Base-by-base conservation (phyloP, 1,140 invertebrate species). In the Dendrolimus kikuchii region DNA sequence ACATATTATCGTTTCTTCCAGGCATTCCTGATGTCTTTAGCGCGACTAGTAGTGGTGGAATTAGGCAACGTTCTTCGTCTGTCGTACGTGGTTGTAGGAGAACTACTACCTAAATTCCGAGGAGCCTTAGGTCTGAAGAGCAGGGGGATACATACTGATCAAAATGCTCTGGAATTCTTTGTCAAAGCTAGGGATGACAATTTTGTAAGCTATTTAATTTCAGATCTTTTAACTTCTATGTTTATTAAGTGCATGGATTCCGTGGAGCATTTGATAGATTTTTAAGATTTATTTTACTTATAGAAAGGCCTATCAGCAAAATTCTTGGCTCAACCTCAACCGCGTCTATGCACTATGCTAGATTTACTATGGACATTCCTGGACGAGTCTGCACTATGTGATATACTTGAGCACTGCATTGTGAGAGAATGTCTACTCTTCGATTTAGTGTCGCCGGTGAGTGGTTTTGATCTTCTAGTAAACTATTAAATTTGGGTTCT, bases 321-420 rank as follows among this genome's bases (percentile, higher is more conserved):
- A 46, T 51, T 86, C 5, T 45, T 76, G 10, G n/a, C 63, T 0
- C 75, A 77, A 44, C 76, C 79, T 0, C 74, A 81, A 7, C 70
- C 72, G 5, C 66, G 73, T 4, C 51, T 86, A 0, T 82, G 78
- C 42, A 67, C 57, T 0, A 49, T 86, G 38, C 45, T 86, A 51
- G 79, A 84, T 45, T 49, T 78, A 36, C 55, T 86, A 5, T 86
- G 83, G 83, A 83, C 77, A 3, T 86, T 86, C 54, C 66, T 86
- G 8, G 81, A 86, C 47, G 83, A 84, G 47, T 70, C 81, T 0
- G 78, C 78, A 0, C 50, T 84, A 0, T 86, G 83, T 52, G 83
- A 84, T 42, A 63, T 83, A 5, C 51, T 86, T n/a, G 83, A 86
- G 46, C 83, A 86, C 49, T 86, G 83, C 48, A 59, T 83, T 5